Base-by-base conservation (phyloP, 2,888 invertebrate species). In the Neoascia interrupta region DNA sequence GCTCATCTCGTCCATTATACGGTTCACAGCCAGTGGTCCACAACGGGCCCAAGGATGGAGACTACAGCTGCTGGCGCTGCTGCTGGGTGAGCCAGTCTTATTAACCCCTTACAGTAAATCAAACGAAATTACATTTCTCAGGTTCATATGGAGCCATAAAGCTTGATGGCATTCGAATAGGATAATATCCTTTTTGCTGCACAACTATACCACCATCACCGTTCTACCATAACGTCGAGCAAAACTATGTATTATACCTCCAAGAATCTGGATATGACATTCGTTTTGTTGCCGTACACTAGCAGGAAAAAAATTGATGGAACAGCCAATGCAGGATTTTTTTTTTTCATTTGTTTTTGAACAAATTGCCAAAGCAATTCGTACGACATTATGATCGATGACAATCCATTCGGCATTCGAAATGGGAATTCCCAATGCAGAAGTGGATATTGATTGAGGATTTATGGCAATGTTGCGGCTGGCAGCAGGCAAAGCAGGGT, bases 351-450 rank as follows among this genome's bases (percentile, higher is more conserved):
- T 79, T 79, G 73, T 79, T 72, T n/a, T 72, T 73, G 79, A 79
- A 79, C 79, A 79, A 79, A 79, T 79, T 79, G 79, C 79, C 61
- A 72, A 79, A 79, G 79, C 79, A 79, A 79, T 79, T 79, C 79
- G 79, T 72, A 79, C 73, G 79, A 79, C 79, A 79, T 79, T 79
- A 79, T 79, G 79, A 79, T 79, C 79, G 79, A 79, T 79, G 79
- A 79, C 79, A 73, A 79, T 61, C 73, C 66, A 79, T 79, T 79
- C 66, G 66, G 61, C 54, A 79, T 68, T 66, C 72, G 72, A 73
- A 79, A 79, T 79, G 66, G 79, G 79, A 79, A 73, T 79, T 79
- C 72, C 79, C 79, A 72, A 79, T 79, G 79, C 36, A 68, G 72
- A 68, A 72, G 72, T 72, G 72, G 72, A 68, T 79, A 73, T 79